phyloP scores from a whole-genome alignment of 2,888 invertebrate genomes.

The Dendrolimus pini region DNA sequence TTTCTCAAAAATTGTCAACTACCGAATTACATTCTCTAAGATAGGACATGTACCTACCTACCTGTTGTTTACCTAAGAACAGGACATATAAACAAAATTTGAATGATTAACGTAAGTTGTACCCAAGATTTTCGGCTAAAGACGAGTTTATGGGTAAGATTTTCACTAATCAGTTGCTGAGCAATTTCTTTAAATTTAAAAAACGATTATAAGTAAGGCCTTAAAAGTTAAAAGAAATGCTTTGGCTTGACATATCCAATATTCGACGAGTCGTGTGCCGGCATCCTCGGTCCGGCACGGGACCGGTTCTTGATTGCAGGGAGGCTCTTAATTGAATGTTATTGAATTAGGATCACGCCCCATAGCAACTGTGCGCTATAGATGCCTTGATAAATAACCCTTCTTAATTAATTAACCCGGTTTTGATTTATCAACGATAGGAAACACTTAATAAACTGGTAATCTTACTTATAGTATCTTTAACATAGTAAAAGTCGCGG shows the following conservation, averaged over 20 bases:
- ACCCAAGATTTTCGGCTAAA: no score
- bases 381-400: constrained; percentile 10
- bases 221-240: background rate
- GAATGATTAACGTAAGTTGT: no score
- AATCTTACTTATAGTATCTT: background rate
- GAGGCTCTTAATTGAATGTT: constrained; percentile 61
- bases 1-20: no score
- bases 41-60: no score
- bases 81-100: no score
- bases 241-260: constrained; percentile 3
- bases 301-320: constrained; percentile 45
- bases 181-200: no score
- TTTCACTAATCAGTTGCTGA: no score
- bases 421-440: constrained; percentile 1
- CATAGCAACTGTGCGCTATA: constrained; percentile 13
- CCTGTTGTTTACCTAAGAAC: no score
- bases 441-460: background rate
- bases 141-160: no score
- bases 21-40: no score
- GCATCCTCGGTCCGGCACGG: constrained; percentile 12
- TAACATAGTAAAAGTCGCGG: background rate
- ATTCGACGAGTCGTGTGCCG: constrained; percentile 7
- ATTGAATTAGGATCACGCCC: constrained; percentile 61
- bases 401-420: constrained; percentile 14
- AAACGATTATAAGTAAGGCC: no score